These are phyloP conservation scores for Corydoras maculifer DNA, from an alignment of 2,113 vertebrate genomes.

Conservation along the genomic window DNA sequence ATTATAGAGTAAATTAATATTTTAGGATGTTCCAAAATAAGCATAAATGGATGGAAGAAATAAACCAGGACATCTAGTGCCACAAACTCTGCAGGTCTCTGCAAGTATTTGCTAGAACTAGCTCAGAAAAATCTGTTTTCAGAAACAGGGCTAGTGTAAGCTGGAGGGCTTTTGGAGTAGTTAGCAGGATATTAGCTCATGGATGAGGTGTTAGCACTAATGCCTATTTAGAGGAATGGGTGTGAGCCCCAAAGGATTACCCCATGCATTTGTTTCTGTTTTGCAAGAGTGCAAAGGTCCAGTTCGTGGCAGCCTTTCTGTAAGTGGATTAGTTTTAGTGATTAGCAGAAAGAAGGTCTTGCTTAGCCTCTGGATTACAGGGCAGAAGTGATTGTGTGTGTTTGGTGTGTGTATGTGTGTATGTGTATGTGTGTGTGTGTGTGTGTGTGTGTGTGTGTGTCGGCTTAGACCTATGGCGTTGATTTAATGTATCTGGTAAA, in stretches of 20 bases:
- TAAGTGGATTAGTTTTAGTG: slow-evolving; percentile 28
- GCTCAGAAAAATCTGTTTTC: neutral
- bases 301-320: slow-evolving; percentile 26
- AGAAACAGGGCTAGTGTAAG: neutral
- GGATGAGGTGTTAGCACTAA: slow-evolving; percentile 39
- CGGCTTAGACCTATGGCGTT: no score
- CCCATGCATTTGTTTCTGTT: slow-evolving; percentile 31
- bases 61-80: neutral
- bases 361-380: slow-evolving; percentile 16
- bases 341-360: slow-evolving; percentile 25
- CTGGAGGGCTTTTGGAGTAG: slow-evolving; percentile 7
- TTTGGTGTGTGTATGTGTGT: neutral
- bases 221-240: slow-evolving; percentile 29
- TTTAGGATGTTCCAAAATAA: no score
- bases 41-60: neutral
- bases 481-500: no score
- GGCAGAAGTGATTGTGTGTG: slow-evolving; percentile 28
- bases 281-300: slow-evolving; percentile 33
- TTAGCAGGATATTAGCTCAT: slow-evolving; percentile 16
- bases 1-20: neutral
- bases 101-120: neutral
- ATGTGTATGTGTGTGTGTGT: slow-evolving; percentile 15
- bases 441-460: neutral
- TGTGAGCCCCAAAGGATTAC: slow-evolving; percentile 31
- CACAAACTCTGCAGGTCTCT: neutral